Evolutionary conservation across 2,797 vertebrate species (phyloP).

Genomic region (Spea hammondii): DNA sequence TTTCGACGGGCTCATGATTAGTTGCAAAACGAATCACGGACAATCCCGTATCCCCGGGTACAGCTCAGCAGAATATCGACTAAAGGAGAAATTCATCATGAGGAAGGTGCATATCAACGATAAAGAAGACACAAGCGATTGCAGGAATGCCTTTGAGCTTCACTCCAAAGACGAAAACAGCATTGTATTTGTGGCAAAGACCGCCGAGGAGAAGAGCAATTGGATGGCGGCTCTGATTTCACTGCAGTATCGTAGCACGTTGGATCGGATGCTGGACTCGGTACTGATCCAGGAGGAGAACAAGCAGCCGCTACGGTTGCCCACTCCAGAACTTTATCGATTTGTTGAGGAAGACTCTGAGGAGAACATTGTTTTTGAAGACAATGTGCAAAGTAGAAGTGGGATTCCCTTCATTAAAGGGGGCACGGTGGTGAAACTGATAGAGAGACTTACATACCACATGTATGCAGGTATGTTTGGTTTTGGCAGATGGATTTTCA

Average conservation of each 20-base stretch:
- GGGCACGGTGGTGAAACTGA: conserved; percentile 93
- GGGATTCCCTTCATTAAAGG: conserved; percentile 96
- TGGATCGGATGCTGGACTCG: conserved; percentile 91
- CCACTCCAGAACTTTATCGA: conserved; percentile 82
- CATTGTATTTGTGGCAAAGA: conserved; percentile 82
- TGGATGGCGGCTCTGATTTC: conserved; percentile 97
- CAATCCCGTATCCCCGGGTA: conserved; percentile 86
- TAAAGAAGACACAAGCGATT: conserved; percentile 82
- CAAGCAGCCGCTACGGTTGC: conserved; percentile 85
- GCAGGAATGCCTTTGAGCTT: conserved; percentile 85
- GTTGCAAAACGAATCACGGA: conserved; percentile 91
- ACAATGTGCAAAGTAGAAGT: conserved; percentile 87
- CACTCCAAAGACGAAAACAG: conserved; percentile 86
- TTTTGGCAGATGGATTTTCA: no score
- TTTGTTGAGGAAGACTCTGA: conserved; percentile 92
- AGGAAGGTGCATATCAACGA: conserved; percentile 87
- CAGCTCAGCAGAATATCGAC: conserved; percentile 85
- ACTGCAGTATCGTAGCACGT: conserved; percentile 91
- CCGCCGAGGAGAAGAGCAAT: conserved; percentile 86
- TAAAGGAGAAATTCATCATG: conserved; percentile 95
- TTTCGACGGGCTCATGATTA: conserved; percentile 96
- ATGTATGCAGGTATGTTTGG: conserved; percentile 90
- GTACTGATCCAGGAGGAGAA: conserved; percentile 87
- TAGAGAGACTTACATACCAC: conserved; percentile 95
- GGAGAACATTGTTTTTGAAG: conserved; percentile 96